Base-by-base conservation (phyloP, 2,888 invertebrate species). In the Sarcophaga rosellei region DNA sequence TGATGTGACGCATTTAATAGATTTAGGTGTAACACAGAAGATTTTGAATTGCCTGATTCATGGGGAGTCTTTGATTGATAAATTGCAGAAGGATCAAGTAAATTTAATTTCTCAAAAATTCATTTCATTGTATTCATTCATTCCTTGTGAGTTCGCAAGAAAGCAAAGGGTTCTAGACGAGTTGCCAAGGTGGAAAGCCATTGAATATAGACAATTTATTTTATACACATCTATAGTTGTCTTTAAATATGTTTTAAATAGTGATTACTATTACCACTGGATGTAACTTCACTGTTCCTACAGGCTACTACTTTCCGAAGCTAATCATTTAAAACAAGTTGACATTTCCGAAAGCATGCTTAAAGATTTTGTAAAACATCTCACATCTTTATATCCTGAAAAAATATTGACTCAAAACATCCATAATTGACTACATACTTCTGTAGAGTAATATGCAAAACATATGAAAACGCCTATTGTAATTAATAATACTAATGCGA, bases 341-440 rank as follows among this genome's bases (percentile, higher is more conserved):
- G 23, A 23, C 23, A 23, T 23, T 23, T 23, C 23, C 23, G 23
- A 23, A 23, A 23, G 23, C 23, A 23, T 23, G 23, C 61, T 59
- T 20, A 59, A 59, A 6, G 20, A 59, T 59, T 72, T 72, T 72
- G 72, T 59, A 25, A 4, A 72, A 72, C n/a, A 72, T 72, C 20
- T 72, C 61, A 72, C 20, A n/a, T 44, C 59, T 59, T 44, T 72
- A 35, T 72, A 72, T 72, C 35, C 72, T n/a, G 72, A 72, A 61
- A 72, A n/a, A 15, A 72, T 59, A 72, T 59, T 44, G 25, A 73
- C 72, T 61, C 23, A 74, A 20, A 74, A 74, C 45, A 45, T 74
- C 17, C 73, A 74, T 15, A 74, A 62, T 74, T 74, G 45, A 21
- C 45, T 74, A 45, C 61, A 74, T 21, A 74, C 62, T 62, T 62